phyloP scores from a whole-genome alignment of 1,140 invertebrate species.

The Penaeus indicus region DNA sequence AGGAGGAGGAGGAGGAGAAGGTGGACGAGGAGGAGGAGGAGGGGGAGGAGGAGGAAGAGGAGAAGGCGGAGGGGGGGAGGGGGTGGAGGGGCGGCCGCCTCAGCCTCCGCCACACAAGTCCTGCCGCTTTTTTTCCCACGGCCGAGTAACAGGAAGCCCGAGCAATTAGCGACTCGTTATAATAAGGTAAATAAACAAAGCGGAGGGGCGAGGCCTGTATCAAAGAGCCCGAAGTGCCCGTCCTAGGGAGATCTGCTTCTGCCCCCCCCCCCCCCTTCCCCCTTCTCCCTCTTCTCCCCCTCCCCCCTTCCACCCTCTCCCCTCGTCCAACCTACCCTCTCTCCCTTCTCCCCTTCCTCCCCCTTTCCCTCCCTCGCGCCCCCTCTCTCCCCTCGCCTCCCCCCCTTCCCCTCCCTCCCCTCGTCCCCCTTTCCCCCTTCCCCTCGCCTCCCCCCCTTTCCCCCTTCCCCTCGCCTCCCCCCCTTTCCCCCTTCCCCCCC shows the following conservation, averaged over 20 bases:
- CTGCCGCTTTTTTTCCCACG: constrained; percentile 43
- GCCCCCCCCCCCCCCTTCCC: background rate
- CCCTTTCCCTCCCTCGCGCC: background rate
- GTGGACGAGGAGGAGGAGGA: background rate
- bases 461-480: background rate
- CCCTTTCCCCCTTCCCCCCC: background rate
- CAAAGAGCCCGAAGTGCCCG: constrained; percentile 31
- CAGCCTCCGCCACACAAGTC: constrained; percentile 8
- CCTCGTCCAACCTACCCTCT: background rate
- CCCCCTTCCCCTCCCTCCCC: background rate
- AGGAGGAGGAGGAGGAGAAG: background rate
- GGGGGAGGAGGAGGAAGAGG: background rate
- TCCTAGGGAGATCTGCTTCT: too few relatives aligned
- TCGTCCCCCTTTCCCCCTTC: background rate
- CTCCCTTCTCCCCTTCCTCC: background rate
- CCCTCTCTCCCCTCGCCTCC: background rate
- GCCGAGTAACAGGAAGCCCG: constrained; percentile 45
- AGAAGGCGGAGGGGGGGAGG: background rate
- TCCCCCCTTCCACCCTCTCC: background rate
- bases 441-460: background rate
- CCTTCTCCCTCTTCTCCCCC: background rate
- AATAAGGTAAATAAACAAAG: constrained; percentile 58
- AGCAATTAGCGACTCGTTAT: constrained; percentile 62
- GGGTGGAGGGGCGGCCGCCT: background rate
- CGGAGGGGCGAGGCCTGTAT: constrained; percentile 42